Evolutionary conservation across 2,113 vertebrate species (phyloP).

Genomic region (Pluvialis apricaria): DNA sequence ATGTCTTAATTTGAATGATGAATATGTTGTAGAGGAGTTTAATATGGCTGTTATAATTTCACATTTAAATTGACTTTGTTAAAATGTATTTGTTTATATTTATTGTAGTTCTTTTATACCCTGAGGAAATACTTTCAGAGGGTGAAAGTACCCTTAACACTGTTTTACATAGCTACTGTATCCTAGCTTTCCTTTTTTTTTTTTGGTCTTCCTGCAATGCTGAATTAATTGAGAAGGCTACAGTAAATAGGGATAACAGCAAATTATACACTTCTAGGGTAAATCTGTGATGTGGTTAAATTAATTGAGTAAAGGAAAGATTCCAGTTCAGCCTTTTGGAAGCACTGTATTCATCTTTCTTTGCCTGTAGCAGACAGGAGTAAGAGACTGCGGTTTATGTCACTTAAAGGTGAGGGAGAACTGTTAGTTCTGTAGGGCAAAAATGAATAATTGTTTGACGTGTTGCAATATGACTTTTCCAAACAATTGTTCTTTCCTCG

Average conservation of each 20-base stretch:
- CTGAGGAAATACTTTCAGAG: not conserved
- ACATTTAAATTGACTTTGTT: slow-evolving; percentile 1
- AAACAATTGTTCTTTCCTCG: not conserved
- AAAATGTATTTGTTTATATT: not conserved
- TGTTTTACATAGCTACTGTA: not conserved
- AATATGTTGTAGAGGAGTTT: not conserved
- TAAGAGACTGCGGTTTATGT: not conserved
- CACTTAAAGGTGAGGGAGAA: not conserved
- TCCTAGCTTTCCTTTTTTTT: not conserved
- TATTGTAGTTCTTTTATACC: not conserved
- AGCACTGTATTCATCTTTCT: not conserved
- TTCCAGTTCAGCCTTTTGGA: not conserved
- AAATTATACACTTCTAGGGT: not conserved
- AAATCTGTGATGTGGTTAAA: not conserved
- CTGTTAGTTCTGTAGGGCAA: not conserved
- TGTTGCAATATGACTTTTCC: not conserved
- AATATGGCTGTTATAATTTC: not conserved
- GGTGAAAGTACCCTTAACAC: not conserved
- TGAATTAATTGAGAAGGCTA: not conserved
- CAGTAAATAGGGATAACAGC: not conserved
- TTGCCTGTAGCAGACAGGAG: not conserved
- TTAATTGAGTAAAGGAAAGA: not conserved
- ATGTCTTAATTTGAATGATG: not conserved
- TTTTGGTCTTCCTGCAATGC: not conserved
- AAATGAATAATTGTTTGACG: not conserved